These are phyloP conservation scores for Paramormyrops hopkinsi DNA, from an alignment of 2,797 vertebrate genomes.

Conservation along the genomic window DNA sequence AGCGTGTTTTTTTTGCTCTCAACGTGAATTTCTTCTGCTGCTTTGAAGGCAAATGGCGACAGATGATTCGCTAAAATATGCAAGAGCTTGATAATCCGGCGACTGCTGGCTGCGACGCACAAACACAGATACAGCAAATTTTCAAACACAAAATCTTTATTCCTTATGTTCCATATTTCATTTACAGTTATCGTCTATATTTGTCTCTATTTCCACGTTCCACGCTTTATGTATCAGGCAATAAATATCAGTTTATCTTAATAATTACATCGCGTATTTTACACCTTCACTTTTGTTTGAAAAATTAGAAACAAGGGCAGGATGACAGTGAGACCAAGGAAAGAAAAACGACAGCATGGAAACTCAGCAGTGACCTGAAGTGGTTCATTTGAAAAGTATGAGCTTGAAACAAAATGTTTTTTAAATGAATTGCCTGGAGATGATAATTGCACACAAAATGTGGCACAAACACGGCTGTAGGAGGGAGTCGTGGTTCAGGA, in stretches of 20 bases:
- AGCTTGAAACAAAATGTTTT: neutral
- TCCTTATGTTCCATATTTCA: slow-evolving; percentile 33
- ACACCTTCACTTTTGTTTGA: slow-evolving; percentile 10
- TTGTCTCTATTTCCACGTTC: slow-evolving; percentile 31
- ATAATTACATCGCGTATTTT: slow-evolving; percentile 32
- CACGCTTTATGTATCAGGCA: slow-evolving; percentile 39
- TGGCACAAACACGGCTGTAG: neutral
- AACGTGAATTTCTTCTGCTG: neutral
- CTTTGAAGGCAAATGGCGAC: neutral
- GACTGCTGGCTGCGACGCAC: neutral
- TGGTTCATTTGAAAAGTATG: neutral
- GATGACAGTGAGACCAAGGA: neutral
- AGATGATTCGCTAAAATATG: neutral
- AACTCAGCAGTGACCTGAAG: neutral
- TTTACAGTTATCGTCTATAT: slow-evolving; percentile 32
- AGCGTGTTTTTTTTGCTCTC: neutral
- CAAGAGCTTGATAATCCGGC: neutral
- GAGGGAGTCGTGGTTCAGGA: neutral
- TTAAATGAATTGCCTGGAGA: neutral
- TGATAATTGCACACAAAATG: neutral
- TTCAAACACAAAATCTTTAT: slow-evolving; percentile 38
- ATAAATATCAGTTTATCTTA: slow-evolving; percentile 40
- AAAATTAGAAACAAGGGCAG: neutral
- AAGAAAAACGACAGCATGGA: neutral
- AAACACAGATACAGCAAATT: neutral